These are phyloP conservation scores for Sebastes taczanowskii DNA, from an alignment of 2,797 vertebrate genomes.

Conservation along the genomic window DNA sequence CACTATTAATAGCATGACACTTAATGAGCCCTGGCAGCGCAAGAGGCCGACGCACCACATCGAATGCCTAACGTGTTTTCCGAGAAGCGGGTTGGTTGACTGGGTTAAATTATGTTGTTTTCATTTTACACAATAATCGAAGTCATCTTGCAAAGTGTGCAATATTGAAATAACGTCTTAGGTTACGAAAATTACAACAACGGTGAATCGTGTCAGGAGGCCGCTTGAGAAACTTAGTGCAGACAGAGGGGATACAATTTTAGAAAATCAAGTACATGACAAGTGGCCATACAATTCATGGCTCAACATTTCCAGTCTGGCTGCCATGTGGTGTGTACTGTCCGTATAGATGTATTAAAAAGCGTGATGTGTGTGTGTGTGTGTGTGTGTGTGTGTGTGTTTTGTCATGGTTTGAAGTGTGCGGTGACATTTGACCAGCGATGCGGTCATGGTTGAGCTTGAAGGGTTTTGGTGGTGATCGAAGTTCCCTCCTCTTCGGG, in stretches of 20 bases:
- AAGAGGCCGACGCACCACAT: constrained; percentile 6
- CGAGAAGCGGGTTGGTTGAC: neutral
- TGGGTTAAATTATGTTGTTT: neutral
- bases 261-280: neutral
- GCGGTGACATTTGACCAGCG: constrained; percentile 4
- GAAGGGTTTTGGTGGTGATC: neutral
- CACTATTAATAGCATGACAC: constrained; percentile 43
- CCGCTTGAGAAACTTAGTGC: neutral
- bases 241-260: neutral
- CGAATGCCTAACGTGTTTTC: neutral
- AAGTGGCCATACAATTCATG: neutral
- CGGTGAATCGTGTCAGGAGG: neutral
- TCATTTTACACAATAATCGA: neutral
- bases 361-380: constrained; percentile 22
- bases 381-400: constrained; percentile 8
- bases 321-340: constrained; percentile 30
- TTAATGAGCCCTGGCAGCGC: constrained; percentile 5
- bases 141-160: neutral
- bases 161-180: neutral
- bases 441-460: constrained; percentile 6
- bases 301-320: neutral
- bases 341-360: neutral
- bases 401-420: constrained; percentile 25
- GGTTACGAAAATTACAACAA: neutral
- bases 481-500: neutral